phyloP scores from a whole-genome alignment of 2,888 invertebrate genomes.

The Phortica magna region DNA sequence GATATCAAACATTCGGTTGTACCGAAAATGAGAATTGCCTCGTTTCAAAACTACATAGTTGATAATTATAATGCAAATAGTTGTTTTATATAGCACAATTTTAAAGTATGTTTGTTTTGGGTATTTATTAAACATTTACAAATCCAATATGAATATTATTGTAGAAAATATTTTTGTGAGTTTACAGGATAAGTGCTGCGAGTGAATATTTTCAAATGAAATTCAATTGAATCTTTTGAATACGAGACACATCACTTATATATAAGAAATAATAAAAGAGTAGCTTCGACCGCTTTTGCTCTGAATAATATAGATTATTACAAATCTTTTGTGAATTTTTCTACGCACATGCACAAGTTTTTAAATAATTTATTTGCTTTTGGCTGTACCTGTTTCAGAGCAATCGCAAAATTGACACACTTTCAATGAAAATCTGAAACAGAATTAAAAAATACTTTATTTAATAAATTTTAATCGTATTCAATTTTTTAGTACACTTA shows the following conservation, averaged over 20 bases:
- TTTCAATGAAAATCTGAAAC: neutral
- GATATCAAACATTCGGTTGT: neutral
- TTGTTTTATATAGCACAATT: neutral
- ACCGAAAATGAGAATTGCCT: neutral
- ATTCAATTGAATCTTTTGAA: neutral
- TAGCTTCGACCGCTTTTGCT: neutral
- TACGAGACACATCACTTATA: neutral
- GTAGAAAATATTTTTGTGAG: neutral
- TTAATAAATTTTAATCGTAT: neutral
- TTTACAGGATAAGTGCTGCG: neutral
- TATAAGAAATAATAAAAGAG: neutral
- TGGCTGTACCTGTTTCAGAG: neutral
- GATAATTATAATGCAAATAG: neutral
- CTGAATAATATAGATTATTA: neutral
- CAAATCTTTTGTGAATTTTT: neutral
- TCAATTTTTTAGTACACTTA: neutral
- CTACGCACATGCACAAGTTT: neutral
- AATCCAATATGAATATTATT: neutral
- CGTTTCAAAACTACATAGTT: neutral
- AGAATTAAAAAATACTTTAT: neutral
- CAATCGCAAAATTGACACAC: neutral
- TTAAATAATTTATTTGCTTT: neutral
- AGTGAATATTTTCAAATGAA: neutral
- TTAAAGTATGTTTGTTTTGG: neutral
- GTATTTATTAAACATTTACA: neutral